Evolutionary conservation across 2,113 vertebrate genomes (phyloP).

Genomic region (Leptodactylus fuscus): DNA sequence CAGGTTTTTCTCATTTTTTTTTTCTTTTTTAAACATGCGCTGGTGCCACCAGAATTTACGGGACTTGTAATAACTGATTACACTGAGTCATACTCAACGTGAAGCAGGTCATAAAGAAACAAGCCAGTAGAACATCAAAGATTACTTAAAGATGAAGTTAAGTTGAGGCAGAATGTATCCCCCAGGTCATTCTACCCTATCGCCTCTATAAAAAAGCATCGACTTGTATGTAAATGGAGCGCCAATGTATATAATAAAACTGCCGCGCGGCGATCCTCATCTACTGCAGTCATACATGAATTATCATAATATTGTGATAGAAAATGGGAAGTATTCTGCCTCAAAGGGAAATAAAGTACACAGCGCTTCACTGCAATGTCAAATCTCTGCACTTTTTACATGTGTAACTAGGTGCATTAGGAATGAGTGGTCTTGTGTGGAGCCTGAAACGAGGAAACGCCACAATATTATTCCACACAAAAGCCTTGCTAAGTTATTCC

Average conservation of each 20-base stretch:
- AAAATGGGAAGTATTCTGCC: constrained; percentile 21
- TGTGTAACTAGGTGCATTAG: constrained; percentile 18
- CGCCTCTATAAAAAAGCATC: not conserved
- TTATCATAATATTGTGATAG: constrained; percentile 43
- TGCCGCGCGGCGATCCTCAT: not conserved
- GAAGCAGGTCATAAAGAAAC: not conserved
- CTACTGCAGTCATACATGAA: constrained; percentile 42
- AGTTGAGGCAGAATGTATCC: not conserved
- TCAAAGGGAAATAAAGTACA: constrained; percentile 22
- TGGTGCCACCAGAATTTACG: not conserved
- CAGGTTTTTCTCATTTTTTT: not conserved
- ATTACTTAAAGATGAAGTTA: not conserved
- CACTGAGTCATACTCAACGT: not conserved
- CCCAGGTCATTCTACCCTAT: constrained; percentile 5
- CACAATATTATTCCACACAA: constrained; percentile 20
- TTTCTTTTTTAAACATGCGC: not conserved
- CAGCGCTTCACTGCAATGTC: not conserved
- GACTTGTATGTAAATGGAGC: constrained; percentile 35
- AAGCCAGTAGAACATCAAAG: constrained; percentile 21
- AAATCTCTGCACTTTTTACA: not conserved
- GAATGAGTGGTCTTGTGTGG: not conserved
- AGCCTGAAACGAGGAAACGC: not conserved
- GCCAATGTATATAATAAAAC: constrained; percentile 22
- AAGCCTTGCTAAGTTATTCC: not conserved
- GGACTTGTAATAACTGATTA: constrained; percentile 4